phyloP scores from a whole-genome alignment of 2,797 vertebrate genomes.

The Phalanger gymnotis region DNA sequence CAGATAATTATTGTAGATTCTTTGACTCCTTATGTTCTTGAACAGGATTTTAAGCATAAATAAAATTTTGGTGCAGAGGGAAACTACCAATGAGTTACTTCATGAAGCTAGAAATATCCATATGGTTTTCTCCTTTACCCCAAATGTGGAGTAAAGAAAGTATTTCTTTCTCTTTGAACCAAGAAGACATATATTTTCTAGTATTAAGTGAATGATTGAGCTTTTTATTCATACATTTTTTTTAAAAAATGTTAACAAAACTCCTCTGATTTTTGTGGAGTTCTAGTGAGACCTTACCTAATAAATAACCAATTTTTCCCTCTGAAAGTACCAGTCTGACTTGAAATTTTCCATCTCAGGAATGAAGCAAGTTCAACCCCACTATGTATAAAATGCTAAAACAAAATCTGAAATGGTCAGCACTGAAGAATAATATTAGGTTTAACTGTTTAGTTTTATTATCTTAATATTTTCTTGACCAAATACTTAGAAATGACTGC shows the following conservation, averaged over 20 bases:
- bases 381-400: not conserved
- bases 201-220: not conserved
- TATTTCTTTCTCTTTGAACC: not conserved
- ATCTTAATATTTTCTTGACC: not conserved
- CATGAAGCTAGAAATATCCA: not conserved
- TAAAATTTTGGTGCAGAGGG: not conserved
- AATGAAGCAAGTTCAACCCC: constrained; percentile 52
- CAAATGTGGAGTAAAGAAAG: not conserved
- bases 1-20: not conserved
- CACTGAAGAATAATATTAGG: constrained; percentile 30
- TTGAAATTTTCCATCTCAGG: constrained; percentile 49
- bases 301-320: constrained; percentile 27
- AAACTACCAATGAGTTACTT: not conserved
- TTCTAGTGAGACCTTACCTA: not conserved
- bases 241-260: not conserved
- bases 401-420: constrained; percentile 38
- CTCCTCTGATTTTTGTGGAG: not conserved
- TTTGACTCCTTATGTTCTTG: not conserved
- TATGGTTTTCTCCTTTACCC: not conserved
- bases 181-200: not conserved
- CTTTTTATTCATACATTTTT: not conserved
- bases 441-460: not conserved
- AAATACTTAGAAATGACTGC: not conserved
- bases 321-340: constrained; percentile 38
- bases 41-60: not conserved